These are phyloP conservation scores for Antitype chi DNA, from an alignment of 2,888 invertebrate species.

Conservation along the genomic window DNA sequence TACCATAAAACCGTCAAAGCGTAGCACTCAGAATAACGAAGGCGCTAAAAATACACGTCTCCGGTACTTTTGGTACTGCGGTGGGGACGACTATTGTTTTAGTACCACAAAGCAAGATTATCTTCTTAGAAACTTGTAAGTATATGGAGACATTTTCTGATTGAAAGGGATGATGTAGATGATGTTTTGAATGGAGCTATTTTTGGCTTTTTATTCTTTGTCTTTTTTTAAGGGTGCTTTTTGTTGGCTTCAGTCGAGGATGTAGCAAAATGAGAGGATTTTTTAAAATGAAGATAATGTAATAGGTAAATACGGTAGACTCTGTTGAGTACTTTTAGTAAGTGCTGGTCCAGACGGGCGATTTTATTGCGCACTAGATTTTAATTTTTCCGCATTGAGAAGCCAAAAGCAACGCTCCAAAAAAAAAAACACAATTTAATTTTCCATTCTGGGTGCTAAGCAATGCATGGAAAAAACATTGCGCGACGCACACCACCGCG, in stretches of 20 bases:
- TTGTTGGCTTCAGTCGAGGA: neutral
- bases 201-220: neutral
- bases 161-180: slow-evolving; percentile 11
- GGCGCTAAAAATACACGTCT: slow-evolving; percentile 67
- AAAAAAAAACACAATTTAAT: no score
- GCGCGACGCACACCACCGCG: no score
- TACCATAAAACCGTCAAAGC: slow-evolving; percentile 61
- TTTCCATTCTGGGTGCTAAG: no score
- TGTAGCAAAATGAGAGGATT: neutral
- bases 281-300: no score
- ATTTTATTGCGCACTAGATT: no score
- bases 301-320: neutral
- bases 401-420: no score
- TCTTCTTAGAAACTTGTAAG: slow-evolving; percentile 37
- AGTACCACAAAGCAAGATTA: slow-evolving; percentile 46
- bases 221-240: neutral
- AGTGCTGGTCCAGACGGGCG: neutral
- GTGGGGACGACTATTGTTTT: slow-evolving; percentile 51
- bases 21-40: slow-evolving; percentile 73
- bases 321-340: neutral
- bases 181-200: neutral
- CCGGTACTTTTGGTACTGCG: slow-evolving; percentile 25
- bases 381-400: no score
- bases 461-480: no score
- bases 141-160: slow-evolving; percentile 33